Base-by-base conservation (phyloP, 2,797 vertebrate species). In the Serranus cabrilla region DNA sequence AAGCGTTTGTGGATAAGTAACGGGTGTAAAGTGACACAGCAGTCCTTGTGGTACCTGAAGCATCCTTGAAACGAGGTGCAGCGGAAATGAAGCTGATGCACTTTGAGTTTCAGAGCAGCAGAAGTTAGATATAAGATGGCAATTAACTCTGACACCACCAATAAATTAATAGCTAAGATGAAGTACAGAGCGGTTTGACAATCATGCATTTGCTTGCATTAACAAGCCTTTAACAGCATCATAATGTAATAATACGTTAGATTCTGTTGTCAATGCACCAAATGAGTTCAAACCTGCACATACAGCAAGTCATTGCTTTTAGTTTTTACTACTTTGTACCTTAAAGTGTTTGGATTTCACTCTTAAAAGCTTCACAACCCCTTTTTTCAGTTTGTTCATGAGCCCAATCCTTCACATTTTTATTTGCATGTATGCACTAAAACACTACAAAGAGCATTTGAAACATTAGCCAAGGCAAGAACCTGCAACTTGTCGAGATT, bases 401-500 rank as follows among this genome's bases (percentile, higher is more conserved):
- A 34, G 34, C 34, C 34, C 34, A 34, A 34, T 1, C 34, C 34
- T 34, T 34, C 34, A 34, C 8, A 34, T 34, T 34, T 34, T 11
- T n/a, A 20, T 21, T 25, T 67, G 18, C 40, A 39, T 16, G 18
- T 57, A 31, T 21, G 40, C 52, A n/a, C 74, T 51, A 40, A 74
- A 82, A 42, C 47, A 17, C 40, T 12, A 50, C 61, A 62, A 55
- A 79, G 51, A 12, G 54, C 6, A 18, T 55, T 43, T 76, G 20
- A 58, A 71, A 49, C 54, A 25, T 11, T 12, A 12, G 59, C 71
- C 68, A 65, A 74, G 34, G 4, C 27, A 45, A 77, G 59, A 11
- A 14, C 47, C 1, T 2, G 45, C 9, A 46, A n/a, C 59, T 20
- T 87, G 58, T 75, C 3, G 51, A 66, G 57, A 65, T 69, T 66